A percentile compares a stretch with the other conserved stretches of the same genome.
Evolutionary conservation across 2,888 invertebrate genomes (phyloP).

Genomic region (Pardosa pseudoannulata): DNA sequence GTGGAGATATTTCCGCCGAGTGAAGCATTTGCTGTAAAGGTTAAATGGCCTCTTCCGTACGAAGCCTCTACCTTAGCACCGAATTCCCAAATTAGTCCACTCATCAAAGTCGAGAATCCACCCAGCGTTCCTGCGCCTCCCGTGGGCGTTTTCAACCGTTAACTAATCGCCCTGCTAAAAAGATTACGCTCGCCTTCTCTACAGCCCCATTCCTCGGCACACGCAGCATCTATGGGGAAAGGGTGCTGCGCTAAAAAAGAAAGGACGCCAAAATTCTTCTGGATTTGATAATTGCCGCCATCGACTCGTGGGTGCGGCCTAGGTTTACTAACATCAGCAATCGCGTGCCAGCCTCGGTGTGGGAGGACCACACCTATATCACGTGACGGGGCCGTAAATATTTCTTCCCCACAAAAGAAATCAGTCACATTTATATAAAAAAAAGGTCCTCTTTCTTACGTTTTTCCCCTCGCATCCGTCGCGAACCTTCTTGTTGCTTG

Average conservation of each 20-base stretch:
- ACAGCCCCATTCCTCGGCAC: background rate
- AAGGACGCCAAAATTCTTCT: constrained; percentile 53
- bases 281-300: constrained; percentile 65
- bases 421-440: background rate
- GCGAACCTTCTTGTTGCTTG: background rate
- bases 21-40: background rate
- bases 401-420: constrained; percentile 30
- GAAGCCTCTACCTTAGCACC: background rate
- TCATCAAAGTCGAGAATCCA: constrained; percentile 2
- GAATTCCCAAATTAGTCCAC: constrained; percentile 14
- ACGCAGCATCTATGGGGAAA: background rate
- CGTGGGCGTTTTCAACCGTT: constrained; percentile 17
- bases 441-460: background rate
- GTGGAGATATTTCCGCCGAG: background rate
- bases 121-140: background rate
- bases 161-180: constrained; percentile 22
- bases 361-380: constrained; percentile 63
- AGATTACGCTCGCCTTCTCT: constrained; percentile 8
- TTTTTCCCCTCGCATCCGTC: background rate
- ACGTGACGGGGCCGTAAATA: constrained; percentile 67
- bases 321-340: constrained; percentile 54
- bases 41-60: background rate
- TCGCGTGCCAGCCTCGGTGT: constrained; percentile 36
- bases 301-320: constrained; percentile 60
- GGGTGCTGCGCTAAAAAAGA: constrained; percentile 3